Conservation (phyloP, 2,888 invertebrate genomes). For the Lymantria dispar region DNA sequence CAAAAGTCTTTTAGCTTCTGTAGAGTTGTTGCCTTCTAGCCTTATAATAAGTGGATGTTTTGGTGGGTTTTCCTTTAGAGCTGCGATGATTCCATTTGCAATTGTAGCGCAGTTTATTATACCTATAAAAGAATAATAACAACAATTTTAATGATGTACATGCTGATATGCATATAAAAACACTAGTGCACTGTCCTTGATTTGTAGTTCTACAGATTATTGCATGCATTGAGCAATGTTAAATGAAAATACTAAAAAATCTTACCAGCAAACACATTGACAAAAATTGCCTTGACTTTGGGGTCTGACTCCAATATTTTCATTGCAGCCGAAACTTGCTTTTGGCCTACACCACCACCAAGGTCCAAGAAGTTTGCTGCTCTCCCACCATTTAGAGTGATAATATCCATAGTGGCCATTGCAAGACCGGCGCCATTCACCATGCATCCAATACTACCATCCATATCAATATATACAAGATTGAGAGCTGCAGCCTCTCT, state of each 20-base stretch:
- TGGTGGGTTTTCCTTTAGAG: conserved; percentile 90
- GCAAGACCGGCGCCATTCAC: conserved; percentile 99
- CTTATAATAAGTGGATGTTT: conserved; percentile 95
- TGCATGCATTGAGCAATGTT: no score
- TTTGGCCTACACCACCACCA: conserved; percentile 97
- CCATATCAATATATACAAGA: conserved; percentile 98
- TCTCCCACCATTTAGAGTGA: conserved; percentile 96
- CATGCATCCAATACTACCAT: conserved; percentile 97
- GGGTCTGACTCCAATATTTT: conserved; percentile 93
- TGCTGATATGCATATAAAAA: no score
- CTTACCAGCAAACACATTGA: conserved; percentile 96
- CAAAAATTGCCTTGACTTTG: conserved; percentile 96
- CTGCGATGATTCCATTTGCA: conserved; percentile 96
- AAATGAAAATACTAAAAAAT: neutral
- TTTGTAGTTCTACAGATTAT: no score
- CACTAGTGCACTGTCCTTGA: no score
- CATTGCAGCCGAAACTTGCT: conserved; percentile 96
- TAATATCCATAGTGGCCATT: conserved; percentile 99
- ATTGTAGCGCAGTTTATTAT: conserved; percentile 99
- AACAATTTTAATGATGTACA: no score
- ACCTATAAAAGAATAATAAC: conserved; percentile 77
- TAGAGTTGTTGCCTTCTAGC: conserved; percentile 97
- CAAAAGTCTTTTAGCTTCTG: conserved; percentile 91
- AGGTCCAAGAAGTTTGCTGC: conserved; percentile 99
- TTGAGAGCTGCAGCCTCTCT: conserved; percentile 95